Evolutionary conservation across 1,140 invertebrate genomes (phyloP).

Genomic region (Drosophila sturtevanti): DNA sequence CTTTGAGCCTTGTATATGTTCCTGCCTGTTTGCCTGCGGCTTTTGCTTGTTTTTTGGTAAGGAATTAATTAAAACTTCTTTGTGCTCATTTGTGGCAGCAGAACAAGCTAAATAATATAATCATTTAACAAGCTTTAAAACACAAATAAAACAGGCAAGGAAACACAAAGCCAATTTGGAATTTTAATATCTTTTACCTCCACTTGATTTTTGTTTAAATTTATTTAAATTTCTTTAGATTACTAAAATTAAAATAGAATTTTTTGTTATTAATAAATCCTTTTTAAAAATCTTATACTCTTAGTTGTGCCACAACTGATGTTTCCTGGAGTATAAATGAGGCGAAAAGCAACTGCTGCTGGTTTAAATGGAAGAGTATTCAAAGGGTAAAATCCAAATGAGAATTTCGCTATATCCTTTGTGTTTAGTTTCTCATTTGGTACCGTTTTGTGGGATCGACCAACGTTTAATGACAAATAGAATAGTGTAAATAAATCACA

Average conservation of each 20-base stretch:
- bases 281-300: too few species aligned
- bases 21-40: conserved; percentile 71
- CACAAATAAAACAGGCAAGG: background rate
- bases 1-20: conserved; percentile 31
- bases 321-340: too few species aligned
- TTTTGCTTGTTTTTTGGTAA: conserved; percentile 67
- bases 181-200: too few species aligned
- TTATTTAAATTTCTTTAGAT: background rate
- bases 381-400: background rate
- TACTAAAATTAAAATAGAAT: background rate
- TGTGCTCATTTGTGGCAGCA: conserved; percentile 12
- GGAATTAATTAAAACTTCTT: conserved; percentile 77
- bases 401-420: background rate
- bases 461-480: conserved; percentile 65
- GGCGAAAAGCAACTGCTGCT: too few species aligned
- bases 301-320: too few species aligned
- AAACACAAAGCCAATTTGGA: background rate
- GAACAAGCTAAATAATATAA: conserved; percentile 19
- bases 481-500: too few species aligned
- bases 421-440: conserved; percentile 14
- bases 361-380: background rate
- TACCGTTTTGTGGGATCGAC: background rate
- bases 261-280: too few species aligned
- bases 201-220: background rate
- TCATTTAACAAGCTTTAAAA: conserved; percentile 28